These are phyloP conservation scores for Carposina sasakii DNA, from an alignment of 1,140 invertebrate species.

Conservation along the genomic window DNA sequence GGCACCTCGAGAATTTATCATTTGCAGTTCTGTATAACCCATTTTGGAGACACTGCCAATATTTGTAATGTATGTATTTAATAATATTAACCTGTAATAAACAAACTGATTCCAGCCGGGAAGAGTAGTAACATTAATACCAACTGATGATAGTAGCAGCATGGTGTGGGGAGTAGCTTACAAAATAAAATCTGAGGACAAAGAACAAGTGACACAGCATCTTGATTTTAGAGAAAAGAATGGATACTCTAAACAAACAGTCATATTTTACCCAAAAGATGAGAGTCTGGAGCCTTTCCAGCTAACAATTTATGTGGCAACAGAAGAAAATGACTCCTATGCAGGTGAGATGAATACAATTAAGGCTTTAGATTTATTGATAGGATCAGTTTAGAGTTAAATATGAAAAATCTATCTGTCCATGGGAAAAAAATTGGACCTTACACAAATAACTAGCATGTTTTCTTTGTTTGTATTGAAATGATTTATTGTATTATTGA, in stretches of 20 bases:
- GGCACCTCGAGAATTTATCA: too few relatives aligned
- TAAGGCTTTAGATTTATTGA: too few relatives aligned
- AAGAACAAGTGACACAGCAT: constrained; percentile 82
- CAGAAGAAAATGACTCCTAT: constrained; percentile 84
- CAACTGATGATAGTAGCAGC: constrained; percentile 76
- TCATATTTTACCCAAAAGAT: constrained; percentile 80
- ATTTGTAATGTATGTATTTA: constrained; percentile 1
- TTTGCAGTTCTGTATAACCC: too few relatives aligned
- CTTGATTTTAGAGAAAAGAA: constrained; percentile 93
- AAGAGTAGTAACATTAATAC: constrained; percentile 89
- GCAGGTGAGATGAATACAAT: constrained; percentile 60
- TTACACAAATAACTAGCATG: too few relatives aligned
- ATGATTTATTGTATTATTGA: too few relatives aligned
- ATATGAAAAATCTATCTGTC: too few relatives aligned
- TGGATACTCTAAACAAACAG: constrained; percentile 82
- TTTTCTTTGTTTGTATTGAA: constrained; percentile 5
- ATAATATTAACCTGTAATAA: not conserved
- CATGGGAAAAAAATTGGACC: too few relatives aligned
- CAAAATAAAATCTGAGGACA: constrained; percentile 82
- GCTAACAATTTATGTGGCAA: constrained; percentile 89
- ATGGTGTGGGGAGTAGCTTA: constrained; percentile 94
- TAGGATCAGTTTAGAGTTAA: too few relatives aligned
- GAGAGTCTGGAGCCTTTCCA: constrained; percentile 73
- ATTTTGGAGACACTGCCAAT: too few relatives aligned
- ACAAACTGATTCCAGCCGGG: constrained; percentile 87